phyloP scores from a whole-genome alignment of 2,113 vertebrate species.

The Eubucco bourcierii region DNA sequence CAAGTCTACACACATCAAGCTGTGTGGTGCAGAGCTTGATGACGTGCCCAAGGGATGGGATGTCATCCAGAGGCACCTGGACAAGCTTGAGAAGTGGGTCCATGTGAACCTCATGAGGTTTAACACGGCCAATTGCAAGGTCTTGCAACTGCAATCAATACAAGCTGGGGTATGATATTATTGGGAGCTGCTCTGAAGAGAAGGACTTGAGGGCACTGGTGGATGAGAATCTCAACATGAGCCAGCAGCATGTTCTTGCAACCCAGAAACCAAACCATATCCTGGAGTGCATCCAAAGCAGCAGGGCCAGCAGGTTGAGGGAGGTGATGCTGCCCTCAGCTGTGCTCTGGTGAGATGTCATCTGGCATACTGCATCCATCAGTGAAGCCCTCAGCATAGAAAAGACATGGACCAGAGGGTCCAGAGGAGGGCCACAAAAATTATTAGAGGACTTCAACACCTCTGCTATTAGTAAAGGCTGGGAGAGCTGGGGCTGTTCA shows the following conservation, averaged over 20 bases:
- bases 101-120: not conserved
- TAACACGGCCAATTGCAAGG: not conserved
- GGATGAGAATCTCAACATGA: not conserved
- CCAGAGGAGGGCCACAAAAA: not conserved
- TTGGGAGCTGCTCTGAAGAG: not conserved
- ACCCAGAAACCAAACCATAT: not conserved
- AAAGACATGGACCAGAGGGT: not conserved
- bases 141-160: not conserved
- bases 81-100: not conserved
- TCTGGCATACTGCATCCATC: not conserved
- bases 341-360: accelerated
- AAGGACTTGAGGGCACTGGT: not conserved
- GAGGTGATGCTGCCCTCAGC: not conserved
- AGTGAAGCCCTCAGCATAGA: not conserved
- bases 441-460: not conserved
- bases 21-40: not conserved
- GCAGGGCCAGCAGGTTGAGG: not conserved
- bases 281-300: not conserved
- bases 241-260: not conserved
- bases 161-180: not conserved
- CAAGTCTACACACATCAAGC: not conserved
- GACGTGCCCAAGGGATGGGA: not conserved
- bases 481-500: not conserved
- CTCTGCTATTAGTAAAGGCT: not conserved
- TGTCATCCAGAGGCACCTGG: not conserved